Evolutionary conservation across 2,888 invertebrate species (phyloP), one percentile per base, ranked within the genome.

Genomic region (Diploptera punctata): DNA sequence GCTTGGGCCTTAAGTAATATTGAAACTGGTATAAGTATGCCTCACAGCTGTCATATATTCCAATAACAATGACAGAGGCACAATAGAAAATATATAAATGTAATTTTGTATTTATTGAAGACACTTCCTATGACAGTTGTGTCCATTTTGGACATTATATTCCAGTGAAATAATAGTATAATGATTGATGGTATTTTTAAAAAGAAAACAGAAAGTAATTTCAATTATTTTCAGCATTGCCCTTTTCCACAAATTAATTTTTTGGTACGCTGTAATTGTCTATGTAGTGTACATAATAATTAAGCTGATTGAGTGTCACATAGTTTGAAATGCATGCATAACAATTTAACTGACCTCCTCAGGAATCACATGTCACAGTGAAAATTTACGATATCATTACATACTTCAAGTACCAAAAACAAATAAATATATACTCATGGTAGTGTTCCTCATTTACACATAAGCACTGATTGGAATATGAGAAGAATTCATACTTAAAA

Each of bases 31-130:
- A 54, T 16, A 13, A 1, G 57, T n/a, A 16, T 29, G 29, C 24
- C 24, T 13, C 21, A 9, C 18, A 19, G 19, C 49, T 19, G 18
- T 2, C 16, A 44, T 44, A 19, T 57, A 29, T 29, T 19, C n/a
- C 29, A 57, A n/a, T 29, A 29, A 57, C 9, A 19, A 7, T 26
- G 57, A n/a, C 31, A 57, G 26, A 29, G n/a, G 57, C 57, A 29
- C 54, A 10, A 19, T 19, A 19, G 7, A 19, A 19, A 4, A 52
- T 21, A 52, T 19, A 10, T 19, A 21, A 7, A 13, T 24, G 1
- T 57, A 57, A 1, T 57, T 57, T 57, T 57, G n/a, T 57, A 57
- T 57, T 57, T 29, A 57, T 57, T 57, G 57, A 29, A 29, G 57
- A 16, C 16, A 29, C 57, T 24, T 29, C 57, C 2, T 57, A 16